A percentile compares a stretch with the other conserved stretches of the same genome.
Evolutionary conservation across 1,140 invertebrate species (phyloP).

Genomic region (Chrysopa pallens): DNA sequence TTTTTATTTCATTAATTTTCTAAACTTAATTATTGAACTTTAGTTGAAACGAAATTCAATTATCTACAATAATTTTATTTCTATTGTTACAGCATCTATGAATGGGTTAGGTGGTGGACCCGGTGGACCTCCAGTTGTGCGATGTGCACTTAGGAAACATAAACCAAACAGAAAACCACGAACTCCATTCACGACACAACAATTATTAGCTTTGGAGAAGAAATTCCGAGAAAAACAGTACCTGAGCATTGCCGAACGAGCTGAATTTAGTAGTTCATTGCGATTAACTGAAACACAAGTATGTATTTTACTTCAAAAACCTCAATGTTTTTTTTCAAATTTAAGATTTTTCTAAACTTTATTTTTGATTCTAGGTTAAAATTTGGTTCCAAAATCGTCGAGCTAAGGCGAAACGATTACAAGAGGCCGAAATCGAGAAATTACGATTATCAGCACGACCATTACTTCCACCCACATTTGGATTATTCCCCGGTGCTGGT

Average conservation of each 20-base stretch:
- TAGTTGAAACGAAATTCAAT: too few species aligned
- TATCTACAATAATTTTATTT: background rate
- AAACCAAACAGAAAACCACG: slow-evolving; percentile 94
- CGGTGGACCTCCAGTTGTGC: slow-evolving; percentile 17
- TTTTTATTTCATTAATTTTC: too few species aligned
- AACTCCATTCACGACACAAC: slow-evolving; percentile 94
- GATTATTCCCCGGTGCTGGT: slow-evolving; percentile 14
- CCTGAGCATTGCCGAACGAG: slow-evolving; percentile 86
- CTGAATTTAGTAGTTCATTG: slow-evolving; percentile 87
- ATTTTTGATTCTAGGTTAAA: slow-evolving; percentile 54
- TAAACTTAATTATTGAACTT: too few species aligned
- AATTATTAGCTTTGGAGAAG: slow-evolving; percentile 81
- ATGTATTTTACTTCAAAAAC: slow-evolving; percentile 8
- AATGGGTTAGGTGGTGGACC: slow-evolving; percentile 8
- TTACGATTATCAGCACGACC: slow-evolving; percentile 24
- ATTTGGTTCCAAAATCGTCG: slow-evolving; percentile 96
- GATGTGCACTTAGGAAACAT: slow-evolving; percentile 23
- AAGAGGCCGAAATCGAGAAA: slow-evolving; percentile 87
- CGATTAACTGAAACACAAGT: slow-evolving; percentile 90
- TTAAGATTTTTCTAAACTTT: background rate
- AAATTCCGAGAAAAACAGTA: slow-evolving; percentile 96
- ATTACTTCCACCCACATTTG: slow-evolving; percentile 16
- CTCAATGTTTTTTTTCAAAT: background rate
- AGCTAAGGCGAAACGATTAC: slow-evolving; percentile 85
- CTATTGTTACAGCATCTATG: slow-evolving; percentile 12